Conservation (phyloP, 2,113 vertebrate genomes). For the Aramus guarauna region DNA sequence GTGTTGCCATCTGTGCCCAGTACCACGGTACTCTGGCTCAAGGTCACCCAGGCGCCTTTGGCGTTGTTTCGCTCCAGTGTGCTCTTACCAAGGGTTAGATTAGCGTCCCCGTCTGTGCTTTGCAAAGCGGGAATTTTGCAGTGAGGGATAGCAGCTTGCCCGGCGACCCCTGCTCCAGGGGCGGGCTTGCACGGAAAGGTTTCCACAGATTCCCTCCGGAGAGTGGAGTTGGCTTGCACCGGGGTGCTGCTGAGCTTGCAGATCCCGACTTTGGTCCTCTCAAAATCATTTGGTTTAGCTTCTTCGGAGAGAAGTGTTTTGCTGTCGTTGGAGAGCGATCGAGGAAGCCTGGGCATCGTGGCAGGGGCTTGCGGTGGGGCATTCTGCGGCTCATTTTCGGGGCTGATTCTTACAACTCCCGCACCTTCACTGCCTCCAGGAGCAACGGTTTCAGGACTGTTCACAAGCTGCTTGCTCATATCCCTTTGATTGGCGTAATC, state of each 20-base stretch:
- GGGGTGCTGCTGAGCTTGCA: conserved; percentile 77
- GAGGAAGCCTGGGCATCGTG: conserved; percentile 50
- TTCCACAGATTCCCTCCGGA: conserved; percentile 76
- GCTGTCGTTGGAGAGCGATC: conserved; percentile 74
- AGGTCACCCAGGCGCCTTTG: conserved; percentile 84
- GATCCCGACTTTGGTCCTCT: conserved; percentile 81
- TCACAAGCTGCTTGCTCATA: conserved; percentile 80
- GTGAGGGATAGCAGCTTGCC: conserved; percentile 53
- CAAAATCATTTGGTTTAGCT: conserved; percentile 74
- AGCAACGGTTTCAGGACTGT: conserved; percentile 69
- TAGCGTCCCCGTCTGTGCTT: conserved; percentile 60
- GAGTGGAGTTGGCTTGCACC: conserved; percentile 69
- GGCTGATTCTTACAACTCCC: conserved; percentile 70
- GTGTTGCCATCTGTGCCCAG: conserved; percentile 92
- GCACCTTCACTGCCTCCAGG: conserved; percentile 70
- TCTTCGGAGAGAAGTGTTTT: conserved; percentile 78
- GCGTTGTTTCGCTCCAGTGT: conserved; percentile 84
- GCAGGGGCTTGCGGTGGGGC: conserved; percentile 46
- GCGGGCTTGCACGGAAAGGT: conserved; percentile 42
- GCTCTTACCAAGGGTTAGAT: conserved; percentile 78
- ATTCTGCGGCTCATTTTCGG: conserved; percentile 71
- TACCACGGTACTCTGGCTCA: conserved; percentile 95
- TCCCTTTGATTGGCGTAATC: conserved; percentile 83
- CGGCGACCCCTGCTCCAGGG: conserved; percentile 3
- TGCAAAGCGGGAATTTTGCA: conserved; percentile 81